phyloP scores from a whole-genome alignment of 2,113 vertebrate genomes.

The Zosterops pallidus region DNA sequence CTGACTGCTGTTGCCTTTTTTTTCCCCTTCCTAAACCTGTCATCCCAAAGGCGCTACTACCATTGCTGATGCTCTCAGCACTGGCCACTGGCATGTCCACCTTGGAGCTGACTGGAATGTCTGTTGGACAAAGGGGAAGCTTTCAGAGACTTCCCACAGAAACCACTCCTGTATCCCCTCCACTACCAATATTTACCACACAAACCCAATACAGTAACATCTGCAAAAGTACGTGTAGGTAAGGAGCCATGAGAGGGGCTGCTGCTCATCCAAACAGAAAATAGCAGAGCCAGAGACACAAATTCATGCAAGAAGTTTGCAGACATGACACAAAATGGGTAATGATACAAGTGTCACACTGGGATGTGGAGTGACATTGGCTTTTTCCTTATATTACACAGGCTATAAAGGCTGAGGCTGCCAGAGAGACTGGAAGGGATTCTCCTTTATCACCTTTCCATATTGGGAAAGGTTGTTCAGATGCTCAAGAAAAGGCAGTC shows the following conservation, averaged over 20 bases:
- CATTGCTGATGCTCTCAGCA: neutral
- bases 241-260: neutral
- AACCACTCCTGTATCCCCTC: neutral
- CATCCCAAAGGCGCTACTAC: neutral
- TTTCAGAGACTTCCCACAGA: neutral
- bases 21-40: neutral
- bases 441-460: neutral
- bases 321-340: neutral
- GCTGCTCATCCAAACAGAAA: neutral
- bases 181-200: neutral
- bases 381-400: neutral
- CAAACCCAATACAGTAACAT: neutral
- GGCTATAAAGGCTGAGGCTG: neutral
- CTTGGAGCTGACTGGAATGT: neutral
- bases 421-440: neutral
- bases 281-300: neutral
- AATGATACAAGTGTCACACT: neutral
- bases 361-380: neutral
- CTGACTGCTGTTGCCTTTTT: neutral
- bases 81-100: neutral
- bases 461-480: neutral
- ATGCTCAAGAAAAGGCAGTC: neutral
- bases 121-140: neutral
- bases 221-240: neutral
- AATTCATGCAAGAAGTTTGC: neutral